Evolutionary conservation across 2,888 invertebrate genomes (phyloP).

Genomic region (Netelia fuscicornis): DNA sequence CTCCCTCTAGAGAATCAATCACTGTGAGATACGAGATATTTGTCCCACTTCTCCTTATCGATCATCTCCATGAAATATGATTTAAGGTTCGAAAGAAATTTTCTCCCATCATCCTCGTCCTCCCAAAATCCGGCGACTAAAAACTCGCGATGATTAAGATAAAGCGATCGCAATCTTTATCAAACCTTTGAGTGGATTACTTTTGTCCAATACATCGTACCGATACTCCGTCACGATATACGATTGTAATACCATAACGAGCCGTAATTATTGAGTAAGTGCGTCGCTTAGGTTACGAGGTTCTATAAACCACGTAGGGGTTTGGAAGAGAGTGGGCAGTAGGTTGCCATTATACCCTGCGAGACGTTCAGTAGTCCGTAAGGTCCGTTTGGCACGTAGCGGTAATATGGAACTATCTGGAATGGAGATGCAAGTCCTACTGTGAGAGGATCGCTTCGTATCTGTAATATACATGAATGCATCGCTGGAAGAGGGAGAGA

Average conservation of each 20-base stretch:
- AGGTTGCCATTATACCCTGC: conserved; percentile 40
- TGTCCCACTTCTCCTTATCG: too few relatives aligned
- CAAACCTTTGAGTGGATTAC: not conserved
- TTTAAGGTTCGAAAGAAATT: too few relatives aligned
- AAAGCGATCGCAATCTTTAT: not conserved
- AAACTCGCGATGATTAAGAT: too few relatives aligned
- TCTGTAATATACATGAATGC: conserved; percentile 33
- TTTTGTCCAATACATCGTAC: not conserved
- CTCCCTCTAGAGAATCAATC: too few relatives aligned
- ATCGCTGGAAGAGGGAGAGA: conserved; percentile 16
- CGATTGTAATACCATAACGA: conserved; percentile 49
- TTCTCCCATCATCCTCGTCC: too few relatives aligned
- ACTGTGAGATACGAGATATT: too few relatives aligned
- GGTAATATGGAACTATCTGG: conserved; percentile 41
- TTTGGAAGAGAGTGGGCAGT: not conserved
- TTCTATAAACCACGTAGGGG: conserved; percentile 29
- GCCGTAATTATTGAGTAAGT: conserved; percentile 19
- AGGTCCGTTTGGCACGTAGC: conserved; percentile 57
- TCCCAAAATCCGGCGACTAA: too few relatives aligned
- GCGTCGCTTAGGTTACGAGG: conserved; percentile 47
- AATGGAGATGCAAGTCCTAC: conserved; percentile 42
- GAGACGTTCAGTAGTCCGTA: conserved; percentile 33
- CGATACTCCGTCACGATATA: not conserved
- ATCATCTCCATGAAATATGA: too few relatives aligned
- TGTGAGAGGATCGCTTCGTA: conserved; percentile 47